Evolutionary conservation across 2,797 vertebrate species (phyloP).

Genomic region (Falco rusticolus): DNA sequence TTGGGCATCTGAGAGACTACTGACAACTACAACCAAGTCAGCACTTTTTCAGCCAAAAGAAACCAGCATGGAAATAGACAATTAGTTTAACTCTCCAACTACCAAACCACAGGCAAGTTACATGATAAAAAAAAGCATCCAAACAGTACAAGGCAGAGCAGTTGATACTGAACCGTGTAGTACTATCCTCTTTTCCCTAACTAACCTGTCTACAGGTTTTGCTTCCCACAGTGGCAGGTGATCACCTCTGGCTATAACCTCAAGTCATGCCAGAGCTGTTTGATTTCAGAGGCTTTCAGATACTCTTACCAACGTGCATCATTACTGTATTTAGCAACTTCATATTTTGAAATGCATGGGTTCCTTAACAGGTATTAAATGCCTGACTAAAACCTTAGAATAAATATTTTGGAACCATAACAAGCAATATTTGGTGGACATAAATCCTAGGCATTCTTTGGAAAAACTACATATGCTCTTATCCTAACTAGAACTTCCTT

Average conservation of each 20-base stretch:
- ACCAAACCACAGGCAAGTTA: background rate
- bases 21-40: background rate
- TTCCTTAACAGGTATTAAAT: background rate
- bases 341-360: fast-evolving
- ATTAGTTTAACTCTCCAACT: background rate
- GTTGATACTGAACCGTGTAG: background rate
- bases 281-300: background rate
- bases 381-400: background rate
- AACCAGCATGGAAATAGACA: background rate
- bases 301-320: background rate
- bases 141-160: background rate
- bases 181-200: background rate
- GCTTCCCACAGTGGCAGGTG: background rate
- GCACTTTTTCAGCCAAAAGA: background rate
- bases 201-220: background rate
- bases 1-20: background rate
- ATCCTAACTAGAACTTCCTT: background rate
- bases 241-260: background rate
- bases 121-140: background rate
- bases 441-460: background rate
- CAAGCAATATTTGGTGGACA: background rate
- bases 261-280: background rate
- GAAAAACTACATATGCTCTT: background rate
- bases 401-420: background rate
- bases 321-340: background rate